Base-by-base conservation (phyloP, 35 echinoderm and acorn worm species). In the Apostichopus japonicus region DNA sequence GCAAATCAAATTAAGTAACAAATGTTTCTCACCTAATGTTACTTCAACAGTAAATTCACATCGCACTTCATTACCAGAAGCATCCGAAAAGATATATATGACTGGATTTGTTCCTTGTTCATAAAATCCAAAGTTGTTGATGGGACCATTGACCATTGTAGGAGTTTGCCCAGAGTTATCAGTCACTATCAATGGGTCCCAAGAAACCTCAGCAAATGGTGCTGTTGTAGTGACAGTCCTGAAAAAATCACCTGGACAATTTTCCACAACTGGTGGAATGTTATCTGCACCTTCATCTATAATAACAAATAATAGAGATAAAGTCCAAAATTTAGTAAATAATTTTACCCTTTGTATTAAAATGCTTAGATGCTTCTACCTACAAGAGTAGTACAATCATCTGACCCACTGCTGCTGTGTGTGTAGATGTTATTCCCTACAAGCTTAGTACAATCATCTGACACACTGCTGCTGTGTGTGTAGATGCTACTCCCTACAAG, bases 131-230 rank as follows among this genome's bases (percentile, higher is more conserved):
- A 44, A 80, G 78, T 80, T 44, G 6, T 33, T 44, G 5, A 44
- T 27, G 51, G 78, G 78, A 16, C 78, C 78, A 10, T 0, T 33
- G 33, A 80, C 54, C 25, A 80, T 23, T 11, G 16, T 14, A 80
- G 78, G 78, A 52, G 33, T 54, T 15, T 10, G 27, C 13, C 78
- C 78, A 80, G 78, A 80, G 24, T 80, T 19, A 53, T 80, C 78
- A 80, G 78, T 80, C 27, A 80, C 78, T 8, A 53, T 11, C 8
- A 80, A 54, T 53, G 78, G 78, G 6, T 80, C 78, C 78, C 78
- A 80, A 27, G 54, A 53, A 11, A 80, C 78, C 51, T 80, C 23
- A 9, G 54, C 78, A 80, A 80, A 80, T 53, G 78, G 33, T 80
- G 78, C 54, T 80, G 78, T 16, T 33, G 17, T 8, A 1, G 27